Evolutionary conservation across 2,888 invertebrate genomes (phyloP).

Genomic region (Acanthosepion esculentum): DNA sequence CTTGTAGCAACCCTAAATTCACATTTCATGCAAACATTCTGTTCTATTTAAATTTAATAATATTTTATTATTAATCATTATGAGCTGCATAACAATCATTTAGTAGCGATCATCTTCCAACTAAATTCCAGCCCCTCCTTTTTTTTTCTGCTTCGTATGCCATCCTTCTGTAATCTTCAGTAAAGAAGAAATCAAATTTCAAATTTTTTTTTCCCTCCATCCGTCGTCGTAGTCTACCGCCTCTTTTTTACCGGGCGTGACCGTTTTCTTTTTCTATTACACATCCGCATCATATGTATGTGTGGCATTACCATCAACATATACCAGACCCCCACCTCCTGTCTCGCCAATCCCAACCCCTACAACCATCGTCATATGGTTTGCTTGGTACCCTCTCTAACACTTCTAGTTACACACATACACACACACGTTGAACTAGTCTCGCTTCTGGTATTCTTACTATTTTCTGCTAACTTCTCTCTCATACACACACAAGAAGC

Average conservation of each 20-base stretch:
- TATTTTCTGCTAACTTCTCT: not conserved
- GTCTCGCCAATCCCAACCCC: too few relatives aligned
- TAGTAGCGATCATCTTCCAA: too few relatives aligned
- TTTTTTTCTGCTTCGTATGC: not conserved
- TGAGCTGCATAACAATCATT: too few relatives aligned
- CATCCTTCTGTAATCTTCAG: not conserved
- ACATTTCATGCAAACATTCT: too few relatives aligned
- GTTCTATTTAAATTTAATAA: too few relatives aligned
- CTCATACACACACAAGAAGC: not conserved
- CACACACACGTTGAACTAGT: too few relatives aligned
- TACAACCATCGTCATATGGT: too few relatives aligned
- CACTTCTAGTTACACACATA: too few relatives aligned
- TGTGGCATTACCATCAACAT: constrained; percentile 18
- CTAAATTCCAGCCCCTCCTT: not conserved
- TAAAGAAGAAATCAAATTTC: not conserved
- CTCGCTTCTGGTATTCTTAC: not conserved
- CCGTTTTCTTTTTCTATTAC: not conserved
- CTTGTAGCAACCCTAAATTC: too few relatives aligned
- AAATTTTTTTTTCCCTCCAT: not conserved
- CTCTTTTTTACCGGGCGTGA: constrained; percentile 5
- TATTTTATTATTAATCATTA: too few relatives aligned
- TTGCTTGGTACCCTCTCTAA: too few relatives aligned
- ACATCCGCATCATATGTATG: not conserved
- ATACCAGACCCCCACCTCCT: not conserved
- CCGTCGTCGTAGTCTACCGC: not conserved